Percentiles rank a stretch among this genome's conserved stretches.
phyloP scores from a whole-genome alignment of 2,888 invertebrate species.

The Agonopterix subpropinquella region DNA sequence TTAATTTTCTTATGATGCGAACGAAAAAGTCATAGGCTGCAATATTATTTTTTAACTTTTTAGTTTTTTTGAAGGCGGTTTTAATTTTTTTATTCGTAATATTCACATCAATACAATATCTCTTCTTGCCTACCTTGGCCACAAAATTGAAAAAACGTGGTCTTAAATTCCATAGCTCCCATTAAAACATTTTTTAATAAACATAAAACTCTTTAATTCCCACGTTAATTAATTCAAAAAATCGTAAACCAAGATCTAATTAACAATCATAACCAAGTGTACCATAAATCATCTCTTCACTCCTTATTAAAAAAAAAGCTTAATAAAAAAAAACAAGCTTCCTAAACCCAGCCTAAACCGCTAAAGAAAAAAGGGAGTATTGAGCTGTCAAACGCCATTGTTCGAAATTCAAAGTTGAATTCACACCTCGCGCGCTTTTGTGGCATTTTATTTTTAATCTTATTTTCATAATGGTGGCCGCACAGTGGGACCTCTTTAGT shows the following conservation, averaged over 20 bases:
- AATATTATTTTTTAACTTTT: no score
- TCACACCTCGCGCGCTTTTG: slow-evolving; percentile 27
- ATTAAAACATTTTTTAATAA: no score
- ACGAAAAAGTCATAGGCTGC: no score
- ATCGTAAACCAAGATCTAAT: slow-evolving; percentile 8
- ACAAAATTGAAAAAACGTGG: no score
- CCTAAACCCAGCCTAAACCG: slow-evolving; percentile 14
- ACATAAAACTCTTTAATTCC: slow-evolving; percentile 1
- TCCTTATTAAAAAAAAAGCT: slow-evolving; percentile 1
- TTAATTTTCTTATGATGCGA: no score
- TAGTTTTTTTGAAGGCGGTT: no score
- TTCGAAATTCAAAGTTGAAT: slow-evolving; percentile 19
- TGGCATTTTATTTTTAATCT: slow-evolving; percentile 8
- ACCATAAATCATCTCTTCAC: slow-evolving; percentile 18
- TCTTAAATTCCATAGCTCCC: no score
- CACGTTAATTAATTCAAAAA: slow-evolving; percentile 11
- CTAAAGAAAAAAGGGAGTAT: slow-evolving; percentile 19
- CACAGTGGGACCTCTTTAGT: slow-evolving; percentile 21
- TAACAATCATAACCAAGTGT: slow-evolving; percentile 16
- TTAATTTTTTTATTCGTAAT: no score
- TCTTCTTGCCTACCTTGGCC: no score
- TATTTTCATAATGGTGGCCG: slow-evolving; percentile 10
- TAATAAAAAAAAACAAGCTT: slow-evolving; percentile 4
- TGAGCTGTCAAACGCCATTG: slow-evolving; percentile 31
- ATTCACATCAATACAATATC: no score